Evolutionary conservation across 2,888 invertebrate genomes (phyloP), one percentile per base, ranked within the genome.

Genomic region (Drepana falcataria): DNA sequence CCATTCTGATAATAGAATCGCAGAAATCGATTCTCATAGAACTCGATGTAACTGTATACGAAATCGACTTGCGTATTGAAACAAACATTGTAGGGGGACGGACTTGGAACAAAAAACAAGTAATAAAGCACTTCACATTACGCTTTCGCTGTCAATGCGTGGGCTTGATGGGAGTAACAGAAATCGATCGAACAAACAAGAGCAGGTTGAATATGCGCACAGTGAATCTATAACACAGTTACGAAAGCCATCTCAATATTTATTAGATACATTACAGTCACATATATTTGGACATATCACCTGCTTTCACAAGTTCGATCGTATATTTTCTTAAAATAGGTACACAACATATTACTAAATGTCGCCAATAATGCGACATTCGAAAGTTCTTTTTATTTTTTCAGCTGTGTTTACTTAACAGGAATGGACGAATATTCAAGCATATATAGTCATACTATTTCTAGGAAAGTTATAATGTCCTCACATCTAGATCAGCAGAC

Each of bases 121-220:
- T 62, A 66, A 69, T 65, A 75, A 69, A 68, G 66, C 71, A 69
- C 73, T 79, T 70, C 64, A 64, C 63, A 72, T 71, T 69, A 44
- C 44, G 65, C 65, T 54, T 60, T 60, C 69, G 58, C 75, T 77
- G 79, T 79, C 76, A 71, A 71, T 53, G 74, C 69, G 81, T 83
- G 74, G 81, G 81, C 21, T 59, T 49, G 80, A 66, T 75, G 71
- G 77, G 81, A 73, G 77, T 75, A 69, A 75, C 73, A 74, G 64
- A 80, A 83, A 80, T 83, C 79, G 80, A 74, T 76, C 78, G 75
- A 69, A 79, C 76, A 80, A 78, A 81, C 79, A 83, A 65, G 78
- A 82, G 82, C 88, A 87, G 85, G 85, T 89, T 85, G 83, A 76
- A 77, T 77, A 37, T 37, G 78, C 74, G 80, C 75, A 77, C 65